phyloP scores from a whole-genome alignment of 2,888 invertebrate genomes.

The Dione vanillae region DNA sequence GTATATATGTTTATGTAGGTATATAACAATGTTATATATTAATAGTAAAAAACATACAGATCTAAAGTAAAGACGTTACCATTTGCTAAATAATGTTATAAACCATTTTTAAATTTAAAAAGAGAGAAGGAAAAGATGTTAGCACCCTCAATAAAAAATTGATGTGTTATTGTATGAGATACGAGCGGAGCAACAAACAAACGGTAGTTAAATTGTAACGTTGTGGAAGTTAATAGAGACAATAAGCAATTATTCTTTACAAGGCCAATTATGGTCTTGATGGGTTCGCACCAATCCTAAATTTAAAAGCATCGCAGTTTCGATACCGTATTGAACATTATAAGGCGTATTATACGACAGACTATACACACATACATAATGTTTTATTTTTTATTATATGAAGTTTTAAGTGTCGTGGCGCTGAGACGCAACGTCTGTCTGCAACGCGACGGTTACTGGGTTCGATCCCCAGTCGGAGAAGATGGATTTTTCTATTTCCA shows the following conservation, averaged over 20 bases:
- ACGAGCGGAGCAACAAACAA: neutral
- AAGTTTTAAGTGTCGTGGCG: no score
- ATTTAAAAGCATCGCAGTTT: slow-evolving; percentile 25
- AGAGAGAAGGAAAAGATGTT: neutral
- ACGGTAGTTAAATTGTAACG: slow-evolving; percentile 21
- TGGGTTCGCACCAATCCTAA: slow-evolving; percentile 29
- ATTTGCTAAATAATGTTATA: neutral
- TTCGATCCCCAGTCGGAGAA: no score
- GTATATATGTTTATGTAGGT: no score
- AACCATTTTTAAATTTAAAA: neutral
- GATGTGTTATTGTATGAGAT: neutral
- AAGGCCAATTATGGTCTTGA: slow-evolving; percentile 35
- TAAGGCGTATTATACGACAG: neutral
- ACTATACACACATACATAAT: no score
- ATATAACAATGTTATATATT: no score
- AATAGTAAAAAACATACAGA: no score
- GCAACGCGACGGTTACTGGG: no score
- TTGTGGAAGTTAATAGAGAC: slow-evolving; percentile 32
- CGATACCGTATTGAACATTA: slow-evolving; percentile 5
- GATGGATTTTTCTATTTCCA: no score
- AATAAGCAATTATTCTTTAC: slow-evolving; percentile 34
- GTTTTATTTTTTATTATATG: no score
- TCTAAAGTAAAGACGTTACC: no score
- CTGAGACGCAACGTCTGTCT: no score
- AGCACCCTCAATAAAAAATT: neutral